These are phyloP conservation scores for Drosophila busckii DNA, from an alignment of 1,140 invertebrate species.

Conservation along the genomic window DNA sequence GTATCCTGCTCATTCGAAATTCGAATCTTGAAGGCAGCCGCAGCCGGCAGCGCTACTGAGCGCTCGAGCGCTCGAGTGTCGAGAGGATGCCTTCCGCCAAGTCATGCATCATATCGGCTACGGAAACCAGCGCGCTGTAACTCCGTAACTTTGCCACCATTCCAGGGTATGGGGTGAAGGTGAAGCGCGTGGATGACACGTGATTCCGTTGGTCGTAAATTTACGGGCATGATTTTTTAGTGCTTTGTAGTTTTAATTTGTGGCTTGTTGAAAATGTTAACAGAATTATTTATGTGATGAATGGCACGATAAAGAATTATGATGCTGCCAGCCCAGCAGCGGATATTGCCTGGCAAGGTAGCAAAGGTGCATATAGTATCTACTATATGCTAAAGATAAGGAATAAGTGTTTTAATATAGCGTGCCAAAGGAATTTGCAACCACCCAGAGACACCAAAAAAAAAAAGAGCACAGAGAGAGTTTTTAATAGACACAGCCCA, in stretches of 20 bases:
- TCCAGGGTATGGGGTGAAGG: slow-evolving; percentile 3
- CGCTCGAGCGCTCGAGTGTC: too few relatives aligned
- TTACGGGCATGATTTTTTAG: slow-evolving; percentile 59
- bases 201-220: slow-evolving; percentile 77
- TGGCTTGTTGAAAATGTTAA: slow-evolving; percentile 73
- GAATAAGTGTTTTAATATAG: slow-evolving; percentile 28
- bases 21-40: slow-evolving; percentile 33
- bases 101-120: slow-evolving; percentile 71
- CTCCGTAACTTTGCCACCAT: too few relatives aligned
- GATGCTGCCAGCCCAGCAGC: slow-evolving; percentile 18
- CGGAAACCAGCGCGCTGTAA: slow-evolving; percentile 41
- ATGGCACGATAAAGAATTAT: slow-evolving; percentile 53
- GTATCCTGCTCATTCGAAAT: too few relatives aligned
- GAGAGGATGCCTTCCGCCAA: slow-evolving; percentile 58
- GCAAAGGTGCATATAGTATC: slow-evolving; percentile 2
- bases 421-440: slow-evolving; percentile 26
- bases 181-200: slow-evolving; percentile 74
- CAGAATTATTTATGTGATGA: slow-evolving; percentile 74
- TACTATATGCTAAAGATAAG: slow-evolving; percentile 30
- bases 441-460: slow-evolving; percentile 21
- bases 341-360: slow-evolving; percentile 56
- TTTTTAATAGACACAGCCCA: slow-evolving; percentile 48
- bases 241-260: slow-evolving; percentile 78
- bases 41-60: too few relatives aligned
- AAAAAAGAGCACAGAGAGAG: neutral